Percentiles rank a stretch among this genome's conserved stretches.
phyloP scores from a whole-genome alignment of 2,113 vertebrate species.

The Saccopteryx leptura region DNA sequence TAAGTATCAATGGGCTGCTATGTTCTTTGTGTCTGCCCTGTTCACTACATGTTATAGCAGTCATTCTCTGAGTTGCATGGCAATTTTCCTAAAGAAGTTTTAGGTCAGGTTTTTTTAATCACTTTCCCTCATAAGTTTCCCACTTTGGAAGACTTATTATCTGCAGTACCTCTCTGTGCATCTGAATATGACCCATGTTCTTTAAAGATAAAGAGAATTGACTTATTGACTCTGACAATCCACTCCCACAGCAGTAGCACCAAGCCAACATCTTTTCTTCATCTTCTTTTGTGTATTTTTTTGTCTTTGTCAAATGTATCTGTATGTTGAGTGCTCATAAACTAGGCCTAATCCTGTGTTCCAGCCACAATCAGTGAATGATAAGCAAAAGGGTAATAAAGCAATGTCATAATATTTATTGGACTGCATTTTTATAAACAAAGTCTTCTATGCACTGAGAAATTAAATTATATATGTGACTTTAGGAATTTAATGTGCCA shows the following conservation, averaged over 20 bases:
- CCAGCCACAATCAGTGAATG: neutral
- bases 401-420: neutral
- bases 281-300: neutral
- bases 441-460: neutral
- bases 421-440: neutral
- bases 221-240: neutral
- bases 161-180: neutral
- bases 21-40: neutral
- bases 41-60: neutral
- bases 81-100: neutral
- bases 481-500: neutral
- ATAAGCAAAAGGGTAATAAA: neutral
- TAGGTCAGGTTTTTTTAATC: neutral
- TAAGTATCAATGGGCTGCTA: neutral
- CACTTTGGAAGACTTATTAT: neutral
- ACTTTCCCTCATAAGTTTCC: neutral
- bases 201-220: neutral
- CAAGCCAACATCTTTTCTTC: neutral
- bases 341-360: neutral
- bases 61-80: neutral
- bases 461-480: neutral
- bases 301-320: neutral
- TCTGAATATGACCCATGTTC: neutral
- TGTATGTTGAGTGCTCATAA: neutral
- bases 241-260: neutral